These are phyloP conservation scores for Protonemura montana DNA, from an alignment of 2,888 invertebrate species.

Conservation along the genomic window DNA sequence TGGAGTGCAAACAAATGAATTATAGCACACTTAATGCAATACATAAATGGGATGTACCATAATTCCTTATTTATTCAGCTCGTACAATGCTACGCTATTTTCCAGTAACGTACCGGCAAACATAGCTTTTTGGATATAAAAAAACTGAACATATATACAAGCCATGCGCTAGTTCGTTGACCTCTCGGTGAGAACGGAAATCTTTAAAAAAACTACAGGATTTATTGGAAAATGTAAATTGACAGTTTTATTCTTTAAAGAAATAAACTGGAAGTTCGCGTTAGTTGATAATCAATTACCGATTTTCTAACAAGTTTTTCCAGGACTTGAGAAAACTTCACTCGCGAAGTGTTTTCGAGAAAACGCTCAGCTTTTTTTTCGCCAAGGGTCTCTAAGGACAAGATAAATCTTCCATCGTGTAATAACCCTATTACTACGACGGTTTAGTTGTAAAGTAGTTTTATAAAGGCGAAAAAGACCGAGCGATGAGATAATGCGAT, in stretches of 20 bases:
- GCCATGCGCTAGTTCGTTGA: background rate
- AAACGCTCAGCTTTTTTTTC: conserved; percentile 30
- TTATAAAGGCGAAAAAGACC: conserved; percentile 1
- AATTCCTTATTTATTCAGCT: no score
- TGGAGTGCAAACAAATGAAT: no score
- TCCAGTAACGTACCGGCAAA: no score
- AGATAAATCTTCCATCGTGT: conserved; percentile 28
- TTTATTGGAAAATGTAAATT: conserved; percentile 4
- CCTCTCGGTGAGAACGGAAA: background rate
- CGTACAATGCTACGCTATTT: no score
- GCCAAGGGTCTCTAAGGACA: conserved; percentile 25
- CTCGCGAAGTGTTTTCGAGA: background rate
- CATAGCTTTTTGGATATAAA: no score
- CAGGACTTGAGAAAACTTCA: conserved; percentile 13
- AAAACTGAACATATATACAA: no score
- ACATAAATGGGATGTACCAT: no score
- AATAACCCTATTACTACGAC: conserved; percentile 8
- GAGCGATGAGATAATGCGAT: background rate
- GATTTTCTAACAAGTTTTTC: conserved; percentile 9
- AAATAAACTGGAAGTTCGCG: background rate
- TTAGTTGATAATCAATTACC: conserved; percentile 15
- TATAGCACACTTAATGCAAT: no score
- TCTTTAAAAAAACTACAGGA: background rate
- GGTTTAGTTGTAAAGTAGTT: conserved; percentile 31
- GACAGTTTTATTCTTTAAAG: background rate